Evolutionary conservation across 23 tunicate species (phyloP).

Genomic region (Botrylloides violaceus): DNA sequence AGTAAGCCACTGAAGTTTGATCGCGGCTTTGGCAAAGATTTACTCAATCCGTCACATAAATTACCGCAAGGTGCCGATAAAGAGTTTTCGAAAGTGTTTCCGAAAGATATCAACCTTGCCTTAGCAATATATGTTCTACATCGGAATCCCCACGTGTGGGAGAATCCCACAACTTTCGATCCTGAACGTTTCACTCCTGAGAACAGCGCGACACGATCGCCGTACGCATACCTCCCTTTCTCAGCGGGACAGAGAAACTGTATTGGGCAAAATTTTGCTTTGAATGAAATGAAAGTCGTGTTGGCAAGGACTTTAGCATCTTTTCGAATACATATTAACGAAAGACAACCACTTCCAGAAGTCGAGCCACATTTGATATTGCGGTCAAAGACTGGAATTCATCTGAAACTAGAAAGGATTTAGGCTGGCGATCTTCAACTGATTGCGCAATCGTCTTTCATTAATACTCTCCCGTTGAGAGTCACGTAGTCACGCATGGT

Average conservation of each 20-base stretch:
- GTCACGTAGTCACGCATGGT: too few species aligned
- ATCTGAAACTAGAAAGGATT: too few species aligned
- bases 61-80: constrained; percentile 25
- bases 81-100: constrained; percentile 29
- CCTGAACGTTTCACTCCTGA: constrained; percentile 58
- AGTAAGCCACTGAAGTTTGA: neutral
- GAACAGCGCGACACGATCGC: constrained; percentile 29
- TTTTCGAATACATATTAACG: constrained; percentile 34
- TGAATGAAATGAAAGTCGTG: constrained; percentile 63
- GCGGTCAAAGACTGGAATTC: neutral
- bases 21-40: neutral
- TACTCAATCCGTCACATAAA: neutral
- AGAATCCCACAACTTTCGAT: constrained; percentile 37
- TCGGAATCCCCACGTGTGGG: constrained; percentile 37
- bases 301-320: constrained; percentile 23
- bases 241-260: constrained; percentile 76
- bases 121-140: constrained; percentile 38
- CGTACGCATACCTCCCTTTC: constrained; percentile 56
- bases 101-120: constrained; percentile 35
- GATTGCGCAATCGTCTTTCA: too few species aligned
- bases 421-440: too few species aligned
- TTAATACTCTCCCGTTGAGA: too few species aligned
- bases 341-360: neutral
- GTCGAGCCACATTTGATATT: neutral
- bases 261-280: too few species aligned